Base-by-base conservation (phyloP, 1,140 invertebrate genomes). In the Theocolax elegans region DNA sequence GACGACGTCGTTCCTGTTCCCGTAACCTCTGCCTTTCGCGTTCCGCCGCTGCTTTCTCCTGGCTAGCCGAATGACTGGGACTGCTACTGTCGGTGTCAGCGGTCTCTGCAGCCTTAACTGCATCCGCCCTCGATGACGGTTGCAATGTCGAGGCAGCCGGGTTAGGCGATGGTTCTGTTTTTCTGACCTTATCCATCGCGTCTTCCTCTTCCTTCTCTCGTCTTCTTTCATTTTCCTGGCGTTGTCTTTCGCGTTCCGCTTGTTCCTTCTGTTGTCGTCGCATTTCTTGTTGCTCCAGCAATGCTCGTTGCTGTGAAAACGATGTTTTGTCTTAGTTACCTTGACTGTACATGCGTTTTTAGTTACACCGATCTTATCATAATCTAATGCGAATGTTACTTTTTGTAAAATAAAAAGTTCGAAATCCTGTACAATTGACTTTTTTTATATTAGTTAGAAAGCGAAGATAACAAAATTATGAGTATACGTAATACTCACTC, bases 1-100 rank as follows among this genome's bases (percentile, higher is more conserved):
- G 88, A 73, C 94, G 89, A 72, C 95, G 88, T 60, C 95, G 87
- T 84, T 97, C 96, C 86, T 97, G 95, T 83, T 97, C 95, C 66
- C 92, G 87, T 78, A 91, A 87, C 72, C 95, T 89, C 76, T 93
- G 91, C 49, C 94, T 89, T 84, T 95, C 94, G 65, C 92, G 88
- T 79, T 93, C 93, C 42, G 90, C 90, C 38, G 89, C 90, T 21
- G 91, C 89, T 69, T 90, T 89, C 79, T 92, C 91, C 75, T 91
- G 85, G 67, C 88, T 85, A 80, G 89, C 84, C 29, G 81, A 82
- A 49, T 85, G 83, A 84, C 88, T 88, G 75, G 90, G 86, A 86
- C 88, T 83, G 83, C 83, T 76, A 80, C 89, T 72, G 85, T 89
- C 81, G 78, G 89, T 83, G 67, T 87, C 81, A 68, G 87, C 82